phyloP scores from a whole-genome alignment of 2,888 invertebrate species.

The Pterostichus madidus region DNA sequence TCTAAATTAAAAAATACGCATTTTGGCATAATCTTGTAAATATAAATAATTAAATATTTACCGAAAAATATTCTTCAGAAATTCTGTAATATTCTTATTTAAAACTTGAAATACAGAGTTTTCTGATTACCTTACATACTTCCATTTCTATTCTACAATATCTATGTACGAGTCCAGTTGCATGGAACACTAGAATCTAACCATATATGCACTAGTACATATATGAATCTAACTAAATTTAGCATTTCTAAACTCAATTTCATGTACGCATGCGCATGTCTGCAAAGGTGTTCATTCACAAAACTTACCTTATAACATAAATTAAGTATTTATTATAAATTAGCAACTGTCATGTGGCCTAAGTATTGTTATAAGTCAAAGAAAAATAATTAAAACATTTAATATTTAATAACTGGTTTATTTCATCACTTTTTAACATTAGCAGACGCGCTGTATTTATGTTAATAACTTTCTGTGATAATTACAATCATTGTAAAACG shows the following conservation, averaged over 20 bases:
- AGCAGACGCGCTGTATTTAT: conserved; percentile 70
- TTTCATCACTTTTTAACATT: conserved; percentile 53
- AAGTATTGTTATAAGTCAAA: conserved; percentile 57
- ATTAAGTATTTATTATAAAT: conserved; percentile 30
- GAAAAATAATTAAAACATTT: conserved; percentile 50
- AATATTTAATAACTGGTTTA: conserved; percentile 51
- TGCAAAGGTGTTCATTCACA: conserved; percentile 49
- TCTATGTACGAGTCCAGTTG: background rate
- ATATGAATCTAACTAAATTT: conserved; percentile 18
- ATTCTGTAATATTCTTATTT: too few species aligned
- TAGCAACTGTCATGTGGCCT: conserved; percentile 56
- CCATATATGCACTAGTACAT: background rate
- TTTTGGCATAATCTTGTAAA: background rate
- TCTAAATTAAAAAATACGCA: background rate
- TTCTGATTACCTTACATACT: conserved; percentile 23
- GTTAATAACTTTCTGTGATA: conserved; percentile 77
- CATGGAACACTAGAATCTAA: background rate
- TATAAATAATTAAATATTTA: too few species aligned
- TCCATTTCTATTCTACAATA: conserved; percentile 26
- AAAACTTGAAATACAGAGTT: conserved; percentile 22
- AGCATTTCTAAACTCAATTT: conserved; percentile 37
- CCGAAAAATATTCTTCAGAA: too few species aligned
- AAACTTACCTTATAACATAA: conserved; percentile 13
- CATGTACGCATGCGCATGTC: conserved; percentile 49
- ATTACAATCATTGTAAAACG: conserved; percentile 77